phyloP scores from a whole-genome alignment of 2,888 invertebrate genomes.

The Drepanosiphum platanoidis region DNA sequence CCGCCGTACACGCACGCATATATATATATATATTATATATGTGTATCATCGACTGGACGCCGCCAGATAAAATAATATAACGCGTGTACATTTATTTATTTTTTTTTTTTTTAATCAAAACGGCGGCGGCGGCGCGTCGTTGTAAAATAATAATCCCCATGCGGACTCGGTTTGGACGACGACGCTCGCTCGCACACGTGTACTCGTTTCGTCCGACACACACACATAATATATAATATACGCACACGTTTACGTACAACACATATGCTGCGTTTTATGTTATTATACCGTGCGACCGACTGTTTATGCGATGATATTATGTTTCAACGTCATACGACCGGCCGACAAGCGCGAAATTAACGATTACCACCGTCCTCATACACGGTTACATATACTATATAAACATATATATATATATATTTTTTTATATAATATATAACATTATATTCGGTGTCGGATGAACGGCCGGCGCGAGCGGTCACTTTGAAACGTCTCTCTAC shows the following conservation, averaged over 20 bases:
- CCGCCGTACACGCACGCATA: neutral
- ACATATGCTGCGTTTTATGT: neutral
- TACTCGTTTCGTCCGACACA: neutral
- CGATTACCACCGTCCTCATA: constrained; percentile 11
- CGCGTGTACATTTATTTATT: neutral
- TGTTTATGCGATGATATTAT: constrained; percentile 1
- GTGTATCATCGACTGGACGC: neutral
- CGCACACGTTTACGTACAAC: neutral
- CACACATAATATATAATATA: neutral
- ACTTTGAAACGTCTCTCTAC: too few species aligned
- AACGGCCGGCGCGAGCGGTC: too few species aligned
- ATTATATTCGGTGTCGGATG: too few species aligned
- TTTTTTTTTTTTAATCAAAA: neutral
- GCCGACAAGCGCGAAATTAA: constrained; percentile 41
- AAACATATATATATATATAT: too few species aligned
- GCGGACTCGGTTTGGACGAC: neutral
- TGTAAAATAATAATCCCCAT: neutral
- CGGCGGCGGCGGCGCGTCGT: too few species aligned
- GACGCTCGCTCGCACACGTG: neutral
- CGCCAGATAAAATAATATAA: neutral
- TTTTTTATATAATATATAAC: too few species aligned
- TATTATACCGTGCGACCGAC: neutral
- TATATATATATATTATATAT: neutral
- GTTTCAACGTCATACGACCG: constrained; percentile 17
- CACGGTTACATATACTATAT: too few species aligned